Base-by-base conservation (phyloP, 2,113 vertebrate genomes). In the Sorex araneus region DNA sequence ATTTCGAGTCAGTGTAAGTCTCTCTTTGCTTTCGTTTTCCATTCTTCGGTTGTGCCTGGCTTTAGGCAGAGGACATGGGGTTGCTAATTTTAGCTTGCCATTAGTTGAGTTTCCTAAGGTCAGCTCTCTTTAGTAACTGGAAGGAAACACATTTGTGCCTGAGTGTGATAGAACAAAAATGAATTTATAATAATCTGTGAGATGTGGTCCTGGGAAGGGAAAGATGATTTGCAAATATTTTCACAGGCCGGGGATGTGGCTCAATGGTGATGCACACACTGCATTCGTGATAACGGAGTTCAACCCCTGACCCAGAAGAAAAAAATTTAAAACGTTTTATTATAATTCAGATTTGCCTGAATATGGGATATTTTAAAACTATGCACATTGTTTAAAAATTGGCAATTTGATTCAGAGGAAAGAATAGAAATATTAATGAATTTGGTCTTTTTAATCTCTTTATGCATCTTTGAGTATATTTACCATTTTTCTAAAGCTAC, bases 21-120 rank as follows among this genome's bases (percentile, higher is more conserved):
- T 84, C 16, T 3, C 21, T 76, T 21, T 87, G 45, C 60, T 71
- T 64, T 67, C 57, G 18, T 47, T 81, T 92, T 85, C n/a, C 0
- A 50, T 57, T 8, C 40, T 84, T 91, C 4, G 75, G n/a, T 8
- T 45, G 60, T 73, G 27, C 64, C 45, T 92, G 73, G 32, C 64
- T 89, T 75, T 76, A 94, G 83, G 80, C 89, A 92, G 94, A 19
- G 47, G 27, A 8, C 63, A 71, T 50, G 30, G 32, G 70, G 40
- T 66, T 95, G 79, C 70, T 89, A 89, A 89, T 91, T 95, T 92
- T 91, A 89, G 47, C 74, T 83, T 60, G 70, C 36, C 64, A 45
- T 83, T 82, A 91, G 57, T 60, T 78, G 45, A 78, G 27, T 76
- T 71, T 91, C 47, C 27, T 91, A 47, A 91, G 57, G 87, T 77